Base-by-base conservation (phyloP, 2,113 vertebrate genomes). In the Andinoacara biseriatus region DNA sequence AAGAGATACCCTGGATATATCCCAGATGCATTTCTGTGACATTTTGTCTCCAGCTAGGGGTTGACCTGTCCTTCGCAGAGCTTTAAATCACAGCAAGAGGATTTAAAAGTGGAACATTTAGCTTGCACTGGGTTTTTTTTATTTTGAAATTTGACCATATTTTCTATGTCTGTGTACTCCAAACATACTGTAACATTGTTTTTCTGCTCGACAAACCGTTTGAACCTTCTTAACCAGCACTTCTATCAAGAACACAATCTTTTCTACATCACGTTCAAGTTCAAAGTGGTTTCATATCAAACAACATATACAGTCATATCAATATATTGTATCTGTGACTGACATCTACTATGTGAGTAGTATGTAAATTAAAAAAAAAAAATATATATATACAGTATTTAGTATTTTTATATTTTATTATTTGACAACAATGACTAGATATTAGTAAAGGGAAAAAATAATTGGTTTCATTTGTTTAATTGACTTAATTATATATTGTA, bases 141-240 rank as follows among this genome's bases (percentile, higher is more conserved):
- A 72, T 72, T 72, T 72, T 72, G 65, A 72, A 52, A 72, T 72
- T 26, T 72, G 43, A 52, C 43, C 24, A 72, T 43, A n/a, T 31
- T 72, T 43, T 52, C 24, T 72, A 31, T 52, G 43, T 43, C 10
- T 69, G 65, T 69, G 15, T 0, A 0, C 20, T 69, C 15, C 10
- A 52, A 52, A 69, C 17, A 20, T 33, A 33, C 6, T 5, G 31
- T 29, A 52, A 49, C 43, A 69, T 69, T 52, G 10, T 69, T 69
- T 4, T 69, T 69, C 43, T 72, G 65, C 26, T 72, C 5, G 20
- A 26, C 11, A 72, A 52, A 31, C 24, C 2, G 52, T 26, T 17
- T 52, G 43, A 72, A 13, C 24, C 11, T n/a, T 52, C 26, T 2
- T 3, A 72, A 72, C 3, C 43, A 52, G 29, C 43, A 69, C 26